Evolutionary conservation across 2,888 invertebrate genomes (phyloP).

Genomic region (Cantharis flavilabris): DNA sequence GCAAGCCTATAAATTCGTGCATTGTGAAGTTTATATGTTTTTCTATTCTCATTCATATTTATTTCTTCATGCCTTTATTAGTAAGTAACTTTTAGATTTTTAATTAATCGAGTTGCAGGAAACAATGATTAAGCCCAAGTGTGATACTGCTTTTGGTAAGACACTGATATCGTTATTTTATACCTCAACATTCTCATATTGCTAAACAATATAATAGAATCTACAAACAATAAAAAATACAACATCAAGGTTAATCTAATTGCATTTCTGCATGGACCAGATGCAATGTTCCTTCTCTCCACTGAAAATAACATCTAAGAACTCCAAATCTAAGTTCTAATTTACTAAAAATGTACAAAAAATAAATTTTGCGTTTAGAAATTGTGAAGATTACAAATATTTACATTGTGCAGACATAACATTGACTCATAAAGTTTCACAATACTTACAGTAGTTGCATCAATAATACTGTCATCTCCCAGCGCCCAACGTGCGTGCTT

Average conservation of each 20-base stretch:
- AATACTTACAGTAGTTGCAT: conserved; percentile 65
- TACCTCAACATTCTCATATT: neutral
- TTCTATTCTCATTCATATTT: neutral
- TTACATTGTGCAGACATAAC: neutral
- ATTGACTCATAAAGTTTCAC: neutral
- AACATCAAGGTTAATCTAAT: neutral
- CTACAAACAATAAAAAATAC: neutral
- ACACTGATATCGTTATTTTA: neutral
- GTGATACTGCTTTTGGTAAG: too few relatives aligned
- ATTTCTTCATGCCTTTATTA: neutral
- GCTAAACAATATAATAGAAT: neutral
- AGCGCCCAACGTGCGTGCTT: conserved; percentile 85
- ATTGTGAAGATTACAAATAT: neutral
- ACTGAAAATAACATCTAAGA: neutral
- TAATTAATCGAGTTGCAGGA: neutral
- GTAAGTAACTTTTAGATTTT: neutral
- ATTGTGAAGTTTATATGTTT: neutral
- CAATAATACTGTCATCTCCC: conserved; percentile 85
- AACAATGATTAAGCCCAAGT: neutral
- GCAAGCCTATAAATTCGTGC: neutral
- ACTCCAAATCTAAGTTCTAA: neutral
- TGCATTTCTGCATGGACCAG: neutral
- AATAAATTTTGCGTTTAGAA: neutral
- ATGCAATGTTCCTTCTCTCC: neutral
- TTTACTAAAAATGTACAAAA: neutral